Percentiles rank a stretch among this genome's conserved stretches.
These are phyloP conservation scores for Rallus limicola DNA, from an alignment of 2,113 vertebrate genomes.

Conservation along the genomic window DNA sequence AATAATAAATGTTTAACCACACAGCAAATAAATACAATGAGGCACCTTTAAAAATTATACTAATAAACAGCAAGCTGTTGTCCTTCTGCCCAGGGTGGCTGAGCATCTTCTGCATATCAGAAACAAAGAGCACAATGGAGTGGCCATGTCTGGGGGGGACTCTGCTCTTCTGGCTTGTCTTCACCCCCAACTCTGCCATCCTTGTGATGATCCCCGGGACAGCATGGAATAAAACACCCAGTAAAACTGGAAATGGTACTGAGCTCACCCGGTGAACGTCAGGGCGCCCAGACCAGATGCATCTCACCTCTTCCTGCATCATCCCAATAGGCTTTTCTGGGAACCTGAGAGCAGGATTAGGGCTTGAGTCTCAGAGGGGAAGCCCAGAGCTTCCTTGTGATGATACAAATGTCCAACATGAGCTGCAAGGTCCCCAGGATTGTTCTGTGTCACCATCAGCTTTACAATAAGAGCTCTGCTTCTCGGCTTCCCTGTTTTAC, in stretches of 20 bases:
- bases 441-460: not conserved
- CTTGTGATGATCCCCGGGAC: not conserved
- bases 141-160: not conserved
- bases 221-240: not conserved
- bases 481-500: not conserved
- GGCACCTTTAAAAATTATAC: slow-evolving; percentile 73
- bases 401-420: not conserved
- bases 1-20: slow-evolving; percentile 69
- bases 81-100: slow-evolving; percentile 39
- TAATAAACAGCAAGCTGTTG: slow-evolving; percentile 61
- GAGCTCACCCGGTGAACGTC: not conserved
- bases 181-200: not conserved
- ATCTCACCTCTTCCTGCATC: not conserved
- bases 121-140: slow-evolving; percentile 28
- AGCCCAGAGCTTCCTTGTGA: not conserved
- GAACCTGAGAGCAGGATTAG: not conserved
- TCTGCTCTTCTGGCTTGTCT: not conserved
- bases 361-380: not conserved
- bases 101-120: not conserved
- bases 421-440: not conserved
- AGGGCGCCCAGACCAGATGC: not conserved
- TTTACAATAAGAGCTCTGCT: slow-evolving; percentile 34
- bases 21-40: slow-evolving; percentile 67
- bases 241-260: not conserved
- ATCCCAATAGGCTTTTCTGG: not conserved